These are phyloP conservation scores for Sapajus apella DNA, from an alignment of 2,113 vertebrate genomes.

Conservation along the genomic window DNA sequence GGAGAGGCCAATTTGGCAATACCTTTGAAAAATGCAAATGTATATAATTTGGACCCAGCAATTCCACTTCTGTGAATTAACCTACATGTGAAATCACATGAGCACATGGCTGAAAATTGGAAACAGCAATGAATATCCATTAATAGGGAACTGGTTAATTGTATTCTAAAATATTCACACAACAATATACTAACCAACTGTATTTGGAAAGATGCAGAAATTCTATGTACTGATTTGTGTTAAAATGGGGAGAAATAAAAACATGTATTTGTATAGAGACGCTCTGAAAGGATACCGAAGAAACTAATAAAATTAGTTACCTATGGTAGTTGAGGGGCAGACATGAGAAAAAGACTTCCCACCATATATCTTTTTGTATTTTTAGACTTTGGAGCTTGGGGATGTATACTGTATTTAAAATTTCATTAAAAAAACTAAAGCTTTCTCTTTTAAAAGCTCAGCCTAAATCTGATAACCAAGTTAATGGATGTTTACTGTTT, in stretches of 20 bases:
- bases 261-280: background rate
- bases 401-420: background rate
- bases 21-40: constrained; percentile 41
- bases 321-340: background rate
- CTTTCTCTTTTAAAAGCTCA: constrained; percentile 23
- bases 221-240: background rate
- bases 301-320: constrained; percentile 14
- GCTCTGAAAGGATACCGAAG: background rate
- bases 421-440: background rate
- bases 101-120: background rate
- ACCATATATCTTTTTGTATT: background rate
- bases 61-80: constrained; percentile 24
- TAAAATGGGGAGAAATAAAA: background rate
- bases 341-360: background rate
- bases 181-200: background rate
- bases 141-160: background rate
- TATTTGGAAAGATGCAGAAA: background rate
- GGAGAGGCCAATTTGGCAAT: constrained; percentile 12
- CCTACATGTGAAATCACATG: background rate
- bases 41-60: constrained; percentile 14
- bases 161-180: background rate
- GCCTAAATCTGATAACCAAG: background rate
- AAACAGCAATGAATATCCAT: background rate
- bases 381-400: constrained; percentile 2
- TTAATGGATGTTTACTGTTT: background rate